Conservation (phyloP, 2,888 invertebrate genomes). For the Caenorhabditis zanzibari region DNA sequence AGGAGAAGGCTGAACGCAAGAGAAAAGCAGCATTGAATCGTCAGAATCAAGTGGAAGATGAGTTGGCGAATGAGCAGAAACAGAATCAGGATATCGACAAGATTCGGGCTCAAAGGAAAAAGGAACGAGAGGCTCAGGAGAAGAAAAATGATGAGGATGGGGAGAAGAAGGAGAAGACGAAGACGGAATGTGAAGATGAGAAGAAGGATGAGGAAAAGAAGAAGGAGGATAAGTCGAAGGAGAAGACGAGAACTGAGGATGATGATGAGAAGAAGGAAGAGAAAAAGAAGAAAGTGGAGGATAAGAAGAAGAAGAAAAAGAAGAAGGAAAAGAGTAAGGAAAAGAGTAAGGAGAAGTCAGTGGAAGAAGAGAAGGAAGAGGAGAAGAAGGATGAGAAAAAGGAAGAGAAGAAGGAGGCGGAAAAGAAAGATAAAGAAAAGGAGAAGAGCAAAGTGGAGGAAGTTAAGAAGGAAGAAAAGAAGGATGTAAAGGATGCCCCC, state of each 20-base stretch:
- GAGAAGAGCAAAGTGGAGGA: background rate
- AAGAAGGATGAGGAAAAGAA: background rate
- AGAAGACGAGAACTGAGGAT: background rate
- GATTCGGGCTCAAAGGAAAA: no score
- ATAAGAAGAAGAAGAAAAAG: background rate
- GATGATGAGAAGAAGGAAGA: background rate
- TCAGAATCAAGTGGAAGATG: background rate
- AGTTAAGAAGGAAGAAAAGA: no score
- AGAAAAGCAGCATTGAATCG: background rate
- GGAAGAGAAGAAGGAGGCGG: slow-evolving; percentile 8
- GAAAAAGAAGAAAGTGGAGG: background rate
- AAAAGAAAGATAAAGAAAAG: background rate
- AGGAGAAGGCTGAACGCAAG: background rate
- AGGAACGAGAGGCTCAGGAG: no score
- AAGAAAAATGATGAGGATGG: background rate
- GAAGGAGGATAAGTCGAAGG: background rate
- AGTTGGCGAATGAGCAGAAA: background rate
- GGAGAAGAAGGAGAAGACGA: background rate
- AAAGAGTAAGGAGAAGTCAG: background rate
- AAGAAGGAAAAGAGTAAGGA: slow-evolving; percentile 2
- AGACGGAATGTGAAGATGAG: slow-evolving; percentile 4
- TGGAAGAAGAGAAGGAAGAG: background rate
- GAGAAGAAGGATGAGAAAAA: slow-evolving; percentile 3
- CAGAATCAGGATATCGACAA: background rate
- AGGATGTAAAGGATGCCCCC: background rate